Evolutionary conservation across 2,113 vertebrate genomes (phyloP).

Genomic region (Cavia porcellus): DNA sequence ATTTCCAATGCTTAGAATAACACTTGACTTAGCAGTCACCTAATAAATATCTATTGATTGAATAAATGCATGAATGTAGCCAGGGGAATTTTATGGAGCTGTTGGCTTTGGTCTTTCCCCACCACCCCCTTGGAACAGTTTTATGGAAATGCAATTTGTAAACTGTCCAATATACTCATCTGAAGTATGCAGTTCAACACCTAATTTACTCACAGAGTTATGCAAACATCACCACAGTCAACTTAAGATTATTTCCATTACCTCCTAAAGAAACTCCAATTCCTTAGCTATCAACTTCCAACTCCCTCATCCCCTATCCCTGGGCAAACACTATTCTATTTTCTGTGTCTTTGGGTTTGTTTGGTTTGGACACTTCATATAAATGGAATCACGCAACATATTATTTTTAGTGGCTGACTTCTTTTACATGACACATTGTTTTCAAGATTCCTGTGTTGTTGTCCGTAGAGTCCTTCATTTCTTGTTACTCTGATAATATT

Average conservation of each 20-base stretch:
- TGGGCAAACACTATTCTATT: not conserved
- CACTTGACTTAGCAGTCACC: conserved; percentile 22
- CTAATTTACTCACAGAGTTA: not conserved
- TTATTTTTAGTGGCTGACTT: not conserved
- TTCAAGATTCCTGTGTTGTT: not conserved
- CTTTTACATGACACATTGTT: not conserved
- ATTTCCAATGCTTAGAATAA: not conserved
- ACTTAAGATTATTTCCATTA: not conserved
- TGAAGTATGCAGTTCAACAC: not conserved
- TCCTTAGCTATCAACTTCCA: not conserved
- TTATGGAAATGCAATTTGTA: conserved; percentile 17
- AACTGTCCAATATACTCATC: not conserved
- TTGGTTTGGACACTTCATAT: not conserved
- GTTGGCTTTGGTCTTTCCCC: not conserved
- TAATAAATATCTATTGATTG: not conserved
- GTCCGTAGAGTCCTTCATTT: not conserved
- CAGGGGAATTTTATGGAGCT: not conserved
- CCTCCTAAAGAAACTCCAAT: not conserved
- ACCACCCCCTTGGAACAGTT: not conserved
- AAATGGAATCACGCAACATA: not conserved
- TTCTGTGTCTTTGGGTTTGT: not conserved
- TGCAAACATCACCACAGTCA: not conserved
- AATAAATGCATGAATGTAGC: not conserved
- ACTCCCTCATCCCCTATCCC: no score
- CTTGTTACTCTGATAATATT: not conserved